Conservation (phyloP, 2,888 invertebrate genomes). For the Petrophora chlorosata region DNA sequence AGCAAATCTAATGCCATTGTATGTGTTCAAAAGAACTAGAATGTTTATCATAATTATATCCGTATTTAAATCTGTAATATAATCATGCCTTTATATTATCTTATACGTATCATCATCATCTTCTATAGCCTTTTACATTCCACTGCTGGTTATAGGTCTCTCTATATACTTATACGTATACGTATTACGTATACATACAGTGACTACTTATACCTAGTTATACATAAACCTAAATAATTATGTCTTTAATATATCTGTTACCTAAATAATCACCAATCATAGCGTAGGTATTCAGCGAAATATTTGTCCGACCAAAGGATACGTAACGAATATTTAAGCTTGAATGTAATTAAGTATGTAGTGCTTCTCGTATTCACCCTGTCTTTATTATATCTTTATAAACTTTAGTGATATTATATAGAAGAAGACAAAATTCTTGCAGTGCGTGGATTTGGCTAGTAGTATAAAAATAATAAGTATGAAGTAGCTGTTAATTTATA, state of each 20-base stretch:
- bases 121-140: no score
- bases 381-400: no score
- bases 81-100: neutral
- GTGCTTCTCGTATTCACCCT: no score
- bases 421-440: slow-evolving; percentile 34
- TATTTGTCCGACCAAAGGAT: no score
- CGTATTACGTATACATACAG: neutral
- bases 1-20: slow-evolving; percentile 60
- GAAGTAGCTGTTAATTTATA: neutral
- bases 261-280: no score
- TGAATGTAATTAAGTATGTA: no score
- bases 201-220: neutral
- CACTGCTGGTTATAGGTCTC: neutral
- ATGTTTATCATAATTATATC: slow-evolving; percentile 10
- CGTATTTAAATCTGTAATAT: neutral
- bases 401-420: slow-evolving; percentile 1
- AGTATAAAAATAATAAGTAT: neutral
- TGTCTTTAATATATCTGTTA: no score
- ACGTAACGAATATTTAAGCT: no score
- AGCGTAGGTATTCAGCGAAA: no score
- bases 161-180: neutral
- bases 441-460: slow-evolving; percentile 41
- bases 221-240: neutral
- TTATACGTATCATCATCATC: no score
- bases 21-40: slow-evolving; percentile 66